These are phyloP conservation scores for Hormaphis cornu DNA, from an alignment of 1,140 invertebrate genomes.

Conservation along the genomic window DNA sequence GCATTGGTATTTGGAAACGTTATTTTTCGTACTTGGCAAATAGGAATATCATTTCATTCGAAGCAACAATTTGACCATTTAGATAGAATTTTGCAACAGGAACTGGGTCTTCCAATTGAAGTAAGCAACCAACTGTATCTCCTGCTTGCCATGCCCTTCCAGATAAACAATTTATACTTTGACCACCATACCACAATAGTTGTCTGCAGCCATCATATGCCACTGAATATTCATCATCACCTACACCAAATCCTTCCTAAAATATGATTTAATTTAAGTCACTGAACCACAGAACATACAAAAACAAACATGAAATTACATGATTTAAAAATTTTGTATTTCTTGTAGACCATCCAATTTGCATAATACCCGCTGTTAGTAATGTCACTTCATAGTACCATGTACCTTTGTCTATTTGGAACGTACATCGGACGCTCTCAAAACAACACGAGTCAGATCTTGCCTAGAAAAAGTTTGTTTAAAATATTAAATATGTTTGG, in stretches of 20 bases:
- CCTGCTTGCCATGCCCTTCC: slow-evolving; percentile 66
- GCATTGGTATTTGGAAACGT: too few species aligned
- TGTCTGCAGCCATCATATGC: slow-evolving; percentile 86
- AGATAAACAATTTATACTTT: slow-evolving; percentile 55
- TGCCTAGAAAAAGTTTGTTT: slow-evolving; percentile 53
- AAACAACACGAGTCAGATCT: slow-evolving; percentile 87
- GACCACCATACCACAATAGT: slow-evolving; percentile 80
- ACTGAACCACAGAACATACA: too few species aligned
- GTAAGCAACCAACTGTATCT: slow-evolving; percentile 72
- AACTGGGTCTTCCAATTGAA: slow-evolving; percentile 61
- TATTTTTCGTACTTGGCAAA: slow-evolving; percentile 55
- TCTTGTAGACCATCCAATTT: slow-evolving; percentile 93
- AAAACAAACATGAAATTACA: slow-evolving; percentile 56
- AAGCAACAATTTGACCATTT: slow-evolving; percentile 63
- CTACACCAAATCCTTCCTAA: slow-evolving; percentile 90
- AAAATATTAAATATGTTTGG: not conserved
- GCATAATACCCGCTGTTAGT: slow-evolving; percentile 89
- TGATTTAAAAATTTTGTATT: slow-evolving; percentile 87
- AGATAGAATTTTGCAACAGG: slow-evolving; percentile 63
- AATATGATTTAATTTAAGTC: slow-evolving; percentile 34
- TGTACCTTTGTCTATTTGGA: slow-evolving; percentile 71
- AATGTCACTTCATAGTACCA: slow-evolving; percentile 90
- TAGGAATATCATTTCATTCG: slow-evolving; percentile 64
- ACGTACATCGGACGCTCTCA: slow-evolving; percentile 89
- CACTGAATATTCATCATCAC: slow-evolving; percentile 81